Evolutionary conservation across 1,140 invertebrate species (phyloP), one percentile per base, ranked within the genome.

Genomic region (Plodia interpunctella): DNA sequence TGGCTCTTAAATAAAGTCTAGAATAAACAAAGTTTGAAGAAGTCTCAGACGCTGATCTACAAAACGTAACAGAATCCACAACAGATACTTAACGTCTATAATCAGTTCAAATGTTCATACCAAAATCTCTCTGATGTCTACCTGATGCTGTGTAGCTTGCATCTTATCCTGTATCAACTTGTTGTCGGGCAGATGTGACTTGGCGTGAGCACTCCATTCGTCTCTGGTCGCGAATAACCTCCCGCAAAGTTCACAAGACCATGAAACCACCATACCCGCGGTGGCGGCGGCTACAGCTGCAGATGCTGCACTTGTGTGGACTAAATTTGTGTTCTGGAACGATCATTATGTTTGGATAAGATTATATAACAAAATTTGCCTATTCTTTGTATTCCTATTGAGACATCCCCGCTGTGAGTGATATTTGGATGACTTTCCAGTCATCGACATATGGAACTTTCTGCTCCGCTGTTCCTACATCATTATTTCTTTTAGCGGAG

Each of bases 181-280:
- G 53, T 76, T 90, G 60, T 90, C 91, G 17, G 92, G 92, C 59
- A 93, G 80, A 81, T 94, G 92, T 80, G 93, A 93, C 83, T 92
- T 92, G 55, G 94, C 93, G 71, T 95, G 94, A 20, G 93, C 91
- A 53, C 92, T 93, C 94, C 94, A 95, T 74, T 95, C 94, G 66
- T 95, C 94, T 68, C 94, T 90, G 1, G 91, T 93, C 1, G 92
- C 91, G 63, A 95, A 91, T 69, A 93, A 91, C 67, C 93, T 83
- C 0, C 94, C 94, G 66, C 94, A 95, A 3, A 94, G 83, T 80
- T 95, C 94, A 68, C 94, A 95, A 0, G 92, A 92, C 93, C 94
- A 95, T 74, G 77, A 92, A 71, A 90, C 86, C 58, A 88, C 89
- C 88, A 90, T 90, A 10, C 83, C 84, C 0, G 85, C 83, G 0